These are phyloP conservation scores for Stigmatopora nigra DNA, from an alignment of 2,113 vertebrate species.

Conservation along the genomic window DNA sequence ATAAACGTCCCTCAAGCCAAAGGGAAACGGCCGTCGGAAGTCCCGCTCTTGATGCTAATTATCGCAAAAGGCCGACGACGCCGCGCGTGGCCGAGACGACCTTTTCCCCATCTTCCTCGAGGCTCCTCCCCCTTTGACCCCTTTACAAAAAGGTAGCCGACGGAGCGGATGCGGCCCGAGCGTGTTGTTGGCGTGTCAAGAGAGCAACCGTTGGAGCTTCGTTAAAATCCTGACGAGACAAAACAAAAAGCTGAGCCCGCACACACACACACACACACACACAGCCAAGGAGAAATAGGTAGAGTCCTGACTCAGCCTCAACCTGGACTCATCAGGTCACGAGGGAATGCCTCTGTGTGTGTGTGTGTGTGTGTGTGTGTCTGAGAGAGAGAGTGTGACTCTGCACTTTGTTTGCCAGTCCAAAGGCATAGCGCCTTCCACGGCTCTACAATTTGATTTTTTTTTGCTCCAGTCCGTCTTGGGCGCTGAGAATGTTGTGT, in stretches of 20 bases:
- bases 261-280: constrained; percentile 8
- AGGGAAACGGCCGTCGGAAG: constrained; percentile 34
- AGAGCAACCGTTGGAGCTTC: constrained; percentile 22
- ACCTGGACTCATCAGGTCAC: constrained; percentile 46
- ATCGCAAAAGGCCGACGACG: constrained; percentile 30
- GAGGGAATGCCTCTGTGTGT: constrained; percentile 14
- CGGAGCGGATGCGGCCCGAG: no score
- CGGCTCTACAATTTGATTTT: no score
- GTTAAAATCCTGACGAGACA: constrained; percentile 60
- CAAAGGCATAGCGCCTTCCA: no score
- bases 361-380: constrained; percentile 14
- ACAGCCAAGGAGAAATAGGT: constrained; percentile 25
- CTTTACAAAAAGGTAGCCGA: no score
- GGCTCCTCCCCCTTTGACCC: no score
- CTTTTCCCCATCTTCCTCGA: no score
- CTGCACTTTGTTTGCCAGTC: not conserved
- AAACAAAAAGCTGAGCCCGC: constrained; percentile 57
- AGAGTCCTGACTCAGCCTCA: constrained; percentile 58
- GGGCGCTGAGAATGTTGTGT: no score
- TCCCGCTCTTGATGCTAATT: constrained; percentile 45
- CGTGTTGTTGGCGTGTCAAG: no score
- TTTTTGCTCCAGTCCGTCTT: no score
- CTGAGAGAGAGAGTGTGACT: not conserved
- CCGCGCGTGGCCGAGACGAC: no score
- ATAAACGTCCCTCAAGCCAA: not conserved